Percentiles rank a stretch among this genome's conserved stretches.
Conservation (phyloP, 2,888 invertebrate species). For the Melanotus villosus region DNA sequence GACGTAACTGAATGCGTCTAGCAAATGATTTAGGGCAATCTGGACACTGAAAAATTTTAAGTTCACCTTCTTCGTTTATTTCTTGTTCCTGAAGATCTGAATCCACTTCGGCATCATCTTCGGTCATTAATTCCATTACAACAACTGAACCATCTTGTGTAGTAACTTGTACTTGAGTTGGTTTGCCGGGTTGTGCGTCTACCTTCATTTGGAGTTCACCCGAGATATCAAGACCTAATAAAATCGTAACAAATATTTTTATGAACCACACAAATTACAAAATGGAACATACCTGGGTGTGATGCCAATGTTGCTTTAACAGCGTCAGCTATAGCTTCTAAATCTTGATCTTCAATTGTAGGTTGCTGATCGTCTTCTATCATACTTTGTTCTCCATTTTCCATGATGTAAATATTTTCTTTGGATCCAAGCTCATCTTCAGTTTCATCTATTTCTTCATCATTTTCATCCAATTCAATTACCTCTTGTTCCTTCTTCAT, state of each 20-base stretch:
- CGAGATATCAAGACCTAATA: constrained; percentile 57
- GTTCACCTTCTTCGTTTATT: constrained; percentile 64
- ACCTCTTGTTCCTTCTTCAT: constrained; percentile 60
- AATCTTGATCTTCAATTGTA: constrained; percentile 62
- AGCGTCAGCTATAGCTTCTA: constrained; percentile 67
- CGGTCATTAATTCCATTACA: constrained; percentile 67
- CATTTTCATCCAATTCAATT: constrained; percentile 49
- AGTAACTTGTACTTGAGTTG: constrained; percentile 67
- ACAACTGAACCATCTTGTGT: constrained; percentile 69
- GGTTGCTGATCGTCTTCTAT: constrained; percentile 54
- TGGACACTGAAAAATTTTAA: constrained; percentile 73
- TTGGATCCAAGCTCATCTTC: not conserved
- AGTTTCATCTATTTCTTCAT: constrained; percentile 50
- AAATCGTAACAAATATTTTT: not conserved
- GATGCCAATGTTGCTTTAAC: constrained; percentile 66
- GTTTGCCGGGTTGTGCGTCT: constrained; percentile 62
- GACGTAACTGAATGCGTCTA: constrained; percentile 72
- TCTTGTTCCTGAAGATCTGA: constrained; percentile 51
- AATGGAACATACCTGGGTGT: constrained; percentile 63
- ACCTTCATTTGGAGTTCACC: constrained; percentile 66
- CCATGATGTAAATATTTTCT: constrained; percentile 50
- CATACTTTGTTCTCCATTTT: constrained; percentile 40
- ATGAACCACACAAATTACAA: too few species aligned
- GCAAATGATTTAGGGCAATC: constrained; percentile 77
- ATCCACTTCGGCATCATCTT: constrained; percentile 59